Conservation (phyloP, 2,113 vertebrate species). For the Zootoca vivipara region DNA sequence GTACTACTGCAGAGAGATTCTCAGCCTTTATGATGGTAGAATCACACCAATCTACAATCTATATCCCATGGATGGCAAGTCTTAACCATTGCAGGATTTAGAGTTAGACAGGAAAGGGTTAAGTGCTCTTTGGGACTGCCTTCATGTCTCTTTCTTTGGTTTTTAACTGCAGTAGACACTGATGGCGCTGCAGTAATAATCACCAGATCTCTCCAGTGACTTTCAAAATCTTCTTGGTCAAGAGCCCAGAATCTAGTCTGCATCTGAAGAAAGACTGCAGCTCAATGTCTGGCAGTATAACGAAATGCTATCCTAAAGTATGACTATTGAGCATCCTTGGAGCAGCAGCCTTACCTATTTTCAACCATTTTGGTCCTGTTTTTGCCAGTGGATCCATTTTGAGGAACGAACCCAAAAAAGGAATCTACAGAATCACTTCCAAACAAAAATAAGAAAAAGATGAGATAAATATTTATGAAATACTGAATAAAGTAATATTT, state of each 20-base stretch:
- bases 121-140: too few species aligned
- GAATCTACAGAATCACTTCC: not conserved
- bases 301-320: slow-evolving; percentile 30
- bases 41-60: not conserved
- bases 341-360: slow-evolving; percentile 31
- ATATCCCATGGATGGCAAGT: too few species aligned
- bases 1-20: not conserved
- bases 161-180: not conserved
- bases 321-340: slow-evolving; percentile 45
- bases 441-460: not conserved
- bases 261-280: slow-evolving; percentile 9
- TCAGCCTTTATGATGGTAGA: not conserved
- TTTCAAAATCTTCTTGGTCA: slow-evolving; percentile 34
- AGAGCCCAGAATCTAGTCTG: slow-evolving; percentile 37
- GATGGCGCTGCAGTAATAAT: slow-evolving; percentile 35
- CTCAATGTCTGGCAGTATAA: slow-evolving; percentile 31
- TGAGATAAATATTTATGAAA: not conserved
- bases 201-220: not conserved
- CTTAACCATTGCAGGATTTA: too few species aligned
- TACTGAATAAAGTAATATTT: not conserved
- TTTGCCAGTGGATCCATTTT: not conserved
- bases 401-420: not conserved
- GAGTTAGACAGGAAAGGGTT: too few species aligned
- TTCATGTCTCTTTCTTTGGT: slow-evolving; percentile 23
- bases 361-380: not conserved